Percentiles rank a stretch among this genome's conserved stretches.
Conservation (phyloP, 2,113 vertebrate species). For the Tricholaema leucomelas region DNA sequence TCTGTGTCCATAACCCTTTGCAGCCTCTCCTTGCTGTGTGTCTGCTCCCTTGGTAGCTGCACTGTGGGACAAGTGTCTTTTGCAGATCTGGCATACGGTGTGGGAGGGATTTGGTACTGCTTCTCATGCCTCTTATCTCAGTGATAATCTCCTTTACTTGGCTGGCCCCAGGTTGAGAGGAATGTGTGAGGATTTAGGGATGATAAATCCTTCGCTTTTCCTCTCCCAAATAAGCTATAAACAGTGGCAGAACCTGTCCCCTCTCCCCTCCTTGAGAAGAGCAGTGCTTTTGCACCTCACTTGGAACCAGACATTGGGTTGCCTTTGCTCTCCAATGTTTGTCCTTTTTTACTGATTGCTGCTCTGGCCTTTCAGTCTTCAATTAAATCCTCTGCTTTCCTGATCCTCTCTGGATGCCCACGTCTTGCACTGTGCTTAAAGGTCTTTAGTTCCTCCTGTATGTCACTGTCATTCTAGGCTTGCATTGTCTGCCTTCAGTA, state of each 20-base stretch:
- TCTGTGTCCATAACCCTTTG: slow-evolving; percentile 63
- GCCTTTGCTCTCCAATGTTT: background rate
- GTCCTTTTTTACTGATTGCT: background rate
- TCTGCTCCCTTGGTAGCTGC: background rate
- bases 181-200: background rate
- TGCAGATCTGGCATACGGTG: background rate
- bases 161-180: background rate
- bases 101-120: background rate
- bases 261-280: background rate
- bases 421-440: slow-evolving; percentile 11
- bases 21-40: slow-evolving; percentile 14
- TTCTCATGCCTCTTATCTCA: background rate
- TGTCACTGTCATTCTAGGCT: background rate
- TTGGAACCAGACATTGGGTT: background rate
- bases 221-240: background rate
- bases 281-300: background rate
- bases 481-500: background rate
- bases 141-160: slow-evolving; percentile 42
- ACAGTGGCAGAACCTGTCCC: background rate
- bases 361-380: background rate
- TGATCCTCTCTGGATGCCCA: background rate
- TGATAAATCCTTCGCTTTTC: background rate
- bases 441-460: background rate
- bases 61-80: background rate
- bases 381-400: background rate